Percentiles rank a stretch among this genome's conserved stretches.
phyloP scores from a whole-genome alignment of 2,797 vertebrate genomes.

The Epinephelus awoara region DNA sequence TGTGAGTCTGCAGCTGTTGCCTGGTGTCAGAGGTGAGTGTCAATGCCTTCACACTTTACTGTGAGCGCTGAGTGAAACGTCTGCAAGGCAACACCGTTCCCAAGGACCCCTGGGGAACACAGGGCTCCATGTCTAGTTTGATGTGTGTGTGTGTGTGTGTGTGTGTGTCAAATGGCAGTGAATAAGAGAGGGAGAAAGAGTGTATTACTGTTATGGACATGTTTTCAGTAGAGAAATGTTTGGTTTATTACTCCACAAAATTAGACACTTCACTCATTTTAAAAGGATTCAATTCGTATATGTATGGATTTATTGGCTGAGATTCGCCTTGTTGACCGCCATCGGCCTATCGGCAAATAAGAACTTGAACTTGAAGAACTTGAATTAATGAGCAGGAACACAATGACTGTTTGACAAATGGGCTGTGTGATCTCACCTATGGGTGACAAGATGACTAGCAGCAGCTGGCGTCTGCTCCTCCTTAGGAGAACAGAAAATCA shows the following conservation, averaged over 20 bases:
- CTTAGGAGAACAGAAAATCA: too few relatives aligned
- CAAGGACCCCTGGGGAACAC: conserved; percentile 6
- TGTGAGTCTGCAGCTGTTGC: conserved; percentile 51
- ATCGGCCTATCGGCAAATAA: too few relatives aligned
- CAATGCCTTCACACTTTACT: conserved; percentile 37
- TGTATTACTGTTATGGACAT: background rate
- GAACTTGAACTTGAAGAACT: too few relatives aligned
- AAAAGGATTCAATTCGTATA: too few relatives aligned
- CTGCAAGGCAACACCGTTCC: conserved; percentile 45
- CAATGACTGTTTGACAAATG: too few relatives aligned
- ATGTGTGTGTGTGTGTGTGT: background rate
- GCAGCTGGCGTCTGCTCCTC: too few relatives aligned
- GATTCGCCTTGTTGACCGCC: too few relatives aligned
- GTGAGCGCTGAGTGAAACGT: conserved; percentile 10
- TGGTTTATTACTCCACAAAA: background rate
- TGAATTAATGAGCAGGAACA: too few relatives aligned
- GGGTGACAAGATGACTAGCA: too few relatives aligned
- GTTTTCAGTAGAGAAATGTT: background rate
- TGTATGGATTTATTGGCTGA: too few relatives aligned
- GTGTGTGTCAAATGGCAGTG: background rate
- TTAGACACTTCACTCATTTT: too few relatives aligned
- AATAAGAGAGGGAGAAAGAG: background rate
- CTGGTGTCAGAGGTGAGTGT: conserved; percentile 50
- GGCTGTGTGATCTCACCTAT: too few relatives aligned
- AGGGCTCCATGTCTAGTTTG: conserved; percentile 13